Evolutionary conservation across 2,113 vertebrate genomes (phyloP).

Genomic region (Fulmarus glacialis): DNA sequence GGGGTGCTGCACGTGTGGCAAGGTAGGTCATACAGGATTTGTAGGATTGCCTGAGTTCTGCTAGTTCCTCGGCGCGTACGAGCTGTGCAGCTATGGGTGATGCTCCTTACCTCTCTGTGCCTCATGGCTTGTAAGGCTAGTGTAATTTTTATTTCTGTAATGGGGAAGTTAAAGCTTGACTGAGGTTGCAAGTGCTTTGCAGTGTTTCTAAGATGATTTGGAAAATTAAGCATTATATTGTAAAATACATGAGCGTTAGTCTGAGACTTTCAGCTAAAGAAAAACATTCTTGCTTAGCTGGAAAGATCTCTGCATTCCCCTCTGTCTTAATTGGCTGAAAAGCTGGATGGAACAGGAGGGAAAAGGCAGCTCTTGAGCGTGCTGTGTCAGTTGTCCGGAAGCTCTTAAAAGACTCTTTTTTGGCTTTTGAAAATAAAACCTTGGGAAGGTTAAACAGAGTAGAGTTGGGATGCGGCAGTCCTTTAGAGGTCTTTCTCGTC

Average conservation of each 20-base stretch:
- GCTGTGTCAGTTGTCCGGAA: constrained; percentile 11
- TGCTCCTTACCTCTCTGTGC: neutral
- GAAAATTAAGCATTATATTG: neutral
- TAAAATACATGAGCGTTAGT: neutral
- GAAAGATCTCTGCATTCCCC: neutral
- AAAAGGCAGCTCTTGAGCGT: constrained; percentile 20
- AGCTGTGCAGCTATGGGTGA: neutral
- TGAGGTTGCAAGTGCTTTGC: neutral
- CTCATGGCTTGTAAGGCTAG: neutral
- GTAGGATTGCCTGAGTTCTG: neutral
- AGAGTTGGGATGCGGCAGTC: neutral
- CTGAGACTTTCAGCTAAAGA: neutral
- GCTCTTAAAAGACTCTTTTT: constrained; percentile 25
- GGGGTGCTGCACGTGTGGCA: constrained; percentile 7
- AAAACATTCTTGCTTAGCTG: neutral
- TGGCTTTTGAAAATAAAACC: constrained; percentile 49
- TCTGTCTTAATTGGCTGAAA: constrained; percentile 23
- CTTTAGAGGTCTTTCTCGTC: constrained; percentile 33
- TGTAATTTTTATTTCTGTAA: neutral
- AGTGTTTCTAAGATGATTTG: neutral
- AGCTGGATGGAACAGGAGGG: neutral
- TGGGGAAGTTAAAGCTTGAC: neutral
- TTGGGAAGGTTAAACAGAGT: constrained; percentile 48
- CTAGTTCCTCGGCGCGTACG: neutral
- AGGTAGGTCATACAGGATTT: constrained; percentile 31